Conservation (phyloP, 2,113 vertebrate species). For the Odocoileus virginianus region DNA sequence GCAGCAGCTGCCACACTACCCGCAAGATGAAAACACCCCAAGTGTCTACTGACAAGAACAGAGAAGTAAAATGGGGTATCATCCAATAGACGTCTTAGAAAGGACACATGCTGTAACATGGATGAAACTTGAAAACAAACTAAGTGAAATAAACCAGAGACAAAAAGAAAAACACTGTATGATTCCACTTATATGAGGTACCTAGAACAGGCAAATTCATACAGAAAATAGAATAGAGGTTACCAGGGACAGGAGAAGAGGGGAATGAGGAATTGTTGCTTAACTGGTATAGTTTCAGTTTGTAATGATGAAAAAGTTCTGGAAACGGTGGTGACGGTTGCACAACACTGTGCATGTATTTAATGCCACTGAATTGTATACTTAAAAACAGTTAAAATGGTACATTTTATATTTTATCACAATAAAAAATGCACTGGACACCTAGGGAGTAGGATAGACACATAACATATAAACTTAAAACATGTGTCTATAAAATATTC, state of each 20-base stretch:
- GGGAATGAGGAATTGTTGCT: not conserved
- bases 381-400: not conserved
- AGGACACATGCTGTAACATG: not conserved
- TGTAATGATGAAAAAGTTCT: not conserved
- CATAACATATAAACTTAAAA: not conserved
- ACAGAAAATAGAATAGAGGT: not conserved
- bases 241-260: not conserved
- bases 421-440: not conserved
- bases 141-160: not conserved
- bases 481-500: not conserved
- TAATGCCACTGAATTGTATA: not conserved
- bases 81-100: not conserved
- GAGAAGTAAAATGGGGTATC: not conserved
- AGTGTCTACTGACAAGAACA: not conserved
- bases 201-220: not conserved
- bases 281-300: not conserved
- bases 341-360: not conserved
- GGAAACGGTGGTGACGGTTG: not conserved
- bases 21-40: not conserved
- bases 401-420: not conserved
- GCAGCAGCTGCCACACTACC: not conserved
- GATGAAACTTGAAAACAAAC: not conserved
- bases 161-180: not conserved
- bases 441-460: not conserved
- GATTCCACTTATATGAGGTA: not conserved